phyloP scores from a whole-genome alignment of 2,888 invertebrate species.

The Dinocampus coccinellae region DNA sequence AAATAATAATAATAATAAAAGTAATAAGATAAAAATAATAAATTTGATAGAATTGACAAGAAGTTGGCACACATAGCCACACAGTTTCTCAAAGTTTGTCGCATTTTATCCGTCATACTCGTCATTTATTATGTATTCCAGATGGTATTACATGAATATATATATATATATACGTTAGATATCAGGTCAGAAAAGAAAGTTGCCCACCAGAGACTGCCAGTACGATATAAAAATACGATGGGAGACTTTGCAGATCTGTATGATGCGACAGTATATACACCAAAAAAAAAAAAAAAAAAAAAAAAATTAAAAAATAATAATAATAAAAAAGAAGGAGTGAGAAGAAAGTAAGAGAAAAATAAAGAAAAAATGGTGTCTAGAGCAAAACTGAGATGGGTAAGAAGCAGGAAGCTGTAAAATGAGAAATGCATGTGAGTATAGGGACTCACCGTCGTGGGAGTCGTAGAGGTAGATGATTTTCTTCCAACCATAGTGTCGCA shows the following conservation, averaged over 20 bases:
- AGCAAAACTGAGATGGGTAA: constrained; percentile 39
- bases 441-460: constrained; percentile 86
- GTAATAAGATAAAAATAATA: not conserved
- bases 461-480: constrained; percentile 92
- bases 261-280: constrained; percentile 66
- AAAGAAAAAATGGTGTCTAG: not conserved
- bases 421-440: constrained; percentile 58
- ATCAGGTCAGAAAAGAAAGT: constrained; percentile 46
- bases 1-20: not conserved
- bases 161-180: constrained; percentile 37
- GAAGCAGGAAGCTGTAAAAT: constrained; percentile 63
- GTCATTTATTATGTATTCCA: constrained; percentile 33
- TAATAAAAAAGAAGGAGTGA: too few species aligned
- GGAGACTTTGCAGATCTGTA: constrained; percentile 49
- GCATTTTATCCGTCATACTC: constrained; percentile 26
- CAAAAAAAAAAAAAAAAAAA: constrained; percentile 6
- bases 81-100: constrained; percentile 28
- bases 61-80: constrained; percentile 2
- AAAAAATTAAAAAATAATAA: too few species aligned
- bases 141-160: constrained; percentile 14
- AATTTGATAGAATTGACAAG: not conserved
- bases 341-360: constrained; percentile 10
- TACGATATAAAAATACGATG: constrained; percentile 49
- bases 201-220: constrained; percentile 51
- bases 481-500: constrained; percentile 91